Base-by-base conservation (phyloP, 2,797 vertebrate species). In the Tarsius wallacei region DNA sequence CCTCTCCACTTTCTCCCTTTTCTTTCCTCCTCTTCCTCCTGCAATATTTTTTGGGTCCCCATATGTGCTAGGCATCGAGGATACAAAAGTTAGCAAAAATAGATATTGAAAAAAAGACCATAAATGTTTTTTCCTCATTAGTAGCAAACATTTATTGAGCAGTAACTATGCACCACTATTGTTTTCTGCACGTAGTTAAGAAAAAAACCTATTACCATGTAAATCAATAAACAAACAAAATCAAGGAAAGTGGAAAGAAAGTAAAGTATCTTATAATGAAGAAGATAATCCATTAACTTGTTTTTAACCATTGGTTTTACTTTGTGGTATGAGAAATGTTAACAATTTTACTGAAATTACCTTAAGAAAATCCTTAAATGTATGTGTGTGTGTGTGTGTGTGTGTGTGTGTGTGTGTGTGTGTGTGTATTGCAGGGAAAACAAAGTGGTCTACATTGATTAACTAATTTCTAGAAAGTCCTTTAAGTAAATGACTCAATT, bases 251-350 rank as follows among this genome's bases (percentile, higher is more conserved):
- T 80, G 15, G 53, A 91, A 81, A 68, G 36, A 81, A 86, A 93
- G 21, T 28, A 63, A 87, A 74, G 70, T 59, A 90, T 59, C 28
- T 70, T 96, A 89, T 82, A 80, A 86, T 42, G 15, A 93, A 83
- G 10, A 93, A 90, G 73, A 73, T 82, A 86, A 55, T 78, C 8
- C 78, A 17, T 64, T 96, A 77, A 64, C 16, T 88, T 89, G 42
- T 42, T 78, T 88, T 84, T 91, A 80, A 82, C 15, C n/a, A 80
- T 78, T 73, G 63, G 2, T 90, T 94, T 96, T 94, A 28, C 55
- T 71, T 7, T 82, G 78, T 95, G 55, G 82, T 77, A 24, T 92
- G 74, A 94, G 36, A 81, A 76, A 86, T 77, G 21, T 59, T 94
- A 90, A 82, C 11, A 36, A 31, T 89, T 85, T 89, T 92, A 84